Percentiles rank a stretch among this genome's conserved stretches.
Evolutionary conservation across 2,888 invertebrate species (phyloP).

Genomic region (Zootermopsis nevadensis): DNA sequence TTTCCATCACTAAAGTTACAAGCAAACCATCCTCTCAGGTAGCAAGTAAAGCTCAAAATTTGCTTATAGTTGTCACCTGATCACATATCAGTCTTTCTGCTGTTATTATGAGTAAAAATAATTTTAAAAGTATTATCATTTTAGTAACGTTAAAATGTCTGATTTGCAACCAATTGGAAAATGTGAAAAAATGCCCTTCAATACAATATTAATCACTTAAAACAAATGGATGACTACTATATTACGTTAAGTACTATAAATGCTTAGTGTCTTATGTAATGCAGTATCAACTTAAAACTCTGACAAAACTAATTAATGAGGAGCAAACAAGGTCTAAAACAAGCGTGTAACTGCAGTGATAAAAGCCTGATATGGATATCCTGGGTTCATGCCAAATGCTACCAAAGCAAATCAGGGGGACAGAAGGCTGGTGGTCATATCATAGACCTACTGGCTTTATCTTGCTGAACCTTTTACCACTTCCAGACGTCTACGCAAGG

Average conservation of each 20-base stretch:
- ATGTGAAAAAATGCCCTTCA: neutral
- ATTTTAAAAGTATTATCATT: neutral
- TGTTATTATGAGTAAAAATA: neutral
- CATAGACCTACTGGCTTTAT: constrained; percentile 27
- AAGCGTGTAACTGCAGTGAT: too few relatives aligned
- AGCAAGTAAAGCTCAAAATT: neutral
- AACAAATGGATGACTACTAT: too few relatives aligned
- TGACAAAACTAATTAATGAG: too few relatives aligned
- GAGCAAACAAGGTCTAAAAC: too few relatives aligned
- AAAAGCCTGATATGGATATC: too few relatives aligned
- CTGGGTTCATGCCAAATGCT: too few relatives aligned
- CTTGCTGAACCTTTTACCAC: constrained; percentile 40
- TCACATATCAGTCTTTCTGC: neutral
- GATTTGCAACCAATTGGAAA: neutral
- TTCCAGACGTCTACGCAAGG: constrained; percentile 42
- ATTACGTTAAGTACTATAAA: too few relatives aligned
- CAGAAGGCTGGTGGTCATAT: neutral
- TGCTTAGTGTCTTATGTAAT: too few relatives aligned
- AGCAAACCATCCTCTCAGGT: neutral
- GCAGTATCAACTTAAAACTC: too few relatives aligned
- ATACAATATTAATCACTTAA: too few relatives aligned
- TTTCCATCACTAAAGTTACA: neutral
- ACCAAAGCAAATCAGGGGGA: neutral
- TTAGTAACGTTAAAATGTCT: neutral
- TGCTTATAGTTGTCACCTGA: neutral